These are phyloP conservation scores for Sakesphorus luctuosus DNA, from an alignment of 2,113 vertebrate species.

Conservation along the genomic window DNA sequence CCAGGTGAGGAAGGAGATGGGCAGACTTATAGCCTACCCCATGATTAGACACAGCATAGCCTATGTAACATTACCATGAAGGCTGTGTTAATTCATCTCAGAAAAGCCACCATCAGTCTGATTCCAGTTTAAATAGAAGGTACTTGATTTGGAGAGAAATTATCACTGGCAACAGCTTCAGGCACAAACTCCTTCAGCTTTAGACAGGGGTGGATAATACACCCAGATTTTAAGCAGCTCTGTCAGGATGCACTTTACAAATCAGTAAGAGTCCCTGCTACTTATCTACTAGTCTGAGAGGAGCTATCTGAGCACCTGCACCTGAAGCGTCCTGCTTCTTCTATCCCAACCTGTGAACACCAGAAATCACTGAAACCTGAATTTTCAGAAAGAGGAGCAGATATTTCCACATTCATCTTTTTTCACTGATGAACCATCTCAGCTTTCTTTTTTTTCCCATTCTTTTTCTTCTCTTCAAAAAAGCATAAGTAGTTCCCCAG, in stretches of 20 bases:
- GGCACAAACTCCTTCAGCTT: background rate
- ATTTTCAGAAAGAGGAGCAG: background rate
- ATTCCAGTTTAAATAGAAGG: background rate
- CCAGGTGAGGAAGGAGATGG: background rate
- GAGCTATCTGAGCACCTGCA: background rate
- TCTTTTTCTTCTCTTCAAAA: background rate
- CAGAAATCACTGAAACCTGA: background rate
- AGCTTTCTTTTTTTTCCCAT: background rate
- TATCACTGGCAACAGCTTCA: background rate
- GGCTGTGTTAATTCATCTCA: background rate
- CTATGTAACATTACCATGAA: background rate
- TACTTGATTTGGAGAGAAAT: background rate
- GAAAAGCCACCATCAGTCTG: background rate
- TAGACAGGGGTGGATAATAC: background rate
- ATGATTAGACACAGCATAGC: fast-evolving
- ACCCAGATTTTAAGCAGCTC: background rate
- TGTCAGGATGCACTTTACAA: background rate
- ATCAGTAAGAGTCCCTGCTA: background rate
- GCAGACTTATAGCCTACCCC: background rate
- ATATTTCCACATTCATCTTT: background rate
- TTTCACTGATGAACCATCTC: background rate
- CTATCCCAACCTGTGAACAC: background rate
- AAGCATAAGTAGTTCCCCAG: background rate
- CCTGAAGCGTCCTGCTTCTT: background rate
- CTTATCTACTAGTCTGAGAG: background rate